Percentiles rank a stretch among this genome's conserved stretches.
Evolutionary conservation across 2,113 vertebrate species (phyloP).

Genomic region (Oceanodroma tethys): DNA sequence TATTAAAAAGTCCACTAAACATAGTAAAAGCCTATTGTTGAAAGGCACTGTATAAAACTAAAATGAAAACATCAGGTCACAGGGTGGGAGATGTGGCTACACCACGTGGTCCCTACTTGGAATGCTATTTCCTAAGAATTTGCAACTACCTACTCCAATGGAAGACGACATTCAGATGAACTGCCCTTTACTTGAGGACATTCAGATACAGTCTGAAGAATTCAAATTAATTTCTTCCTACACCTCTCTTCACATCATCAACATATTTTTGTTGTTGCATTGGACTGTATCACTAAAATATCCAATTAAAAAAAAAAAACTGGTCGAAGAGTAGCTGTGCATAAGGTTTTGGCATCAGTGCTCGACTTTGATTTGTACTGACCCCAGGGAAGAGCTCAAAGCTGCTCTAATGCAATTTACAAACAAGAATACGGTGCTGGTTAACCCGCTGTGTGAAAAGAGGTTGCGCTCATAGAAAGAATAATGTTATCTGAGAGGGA

Average conservation of each 20-base stretch:
- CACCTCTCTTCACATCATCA: not conserved
- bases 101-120: not conserved
- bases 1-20: not conserved
- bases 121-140: not conserved
- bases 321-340: not conserved
- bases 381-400: not conserved
- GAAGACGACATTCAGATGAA: not conserved
- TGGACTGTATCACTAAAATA: not conserved
- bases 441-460: not conserved
- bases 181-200: not conserved
- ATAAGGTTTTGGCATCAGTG: not conserved
- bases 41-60: not conserved
- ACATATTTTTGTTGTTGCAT: not conserved
- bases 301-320: not conserved
- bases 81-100: not conserved
- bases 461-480: not conserved
- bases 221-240: not conserved
- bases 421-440: not conserved
- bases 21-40: not conserved
- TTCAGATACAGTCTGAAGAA: not conserved
- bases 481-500: not conserved
- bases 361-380: not conserved
- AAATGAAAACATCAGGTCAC: not conserved
- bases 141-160: not conserved
- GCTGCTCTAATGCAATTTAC: not conserved